These are phyloP conservation scores for Acomys russatus DNA, from an alignment of 2,797 vertebrate species.

Conservation along the genomic window DNA sequence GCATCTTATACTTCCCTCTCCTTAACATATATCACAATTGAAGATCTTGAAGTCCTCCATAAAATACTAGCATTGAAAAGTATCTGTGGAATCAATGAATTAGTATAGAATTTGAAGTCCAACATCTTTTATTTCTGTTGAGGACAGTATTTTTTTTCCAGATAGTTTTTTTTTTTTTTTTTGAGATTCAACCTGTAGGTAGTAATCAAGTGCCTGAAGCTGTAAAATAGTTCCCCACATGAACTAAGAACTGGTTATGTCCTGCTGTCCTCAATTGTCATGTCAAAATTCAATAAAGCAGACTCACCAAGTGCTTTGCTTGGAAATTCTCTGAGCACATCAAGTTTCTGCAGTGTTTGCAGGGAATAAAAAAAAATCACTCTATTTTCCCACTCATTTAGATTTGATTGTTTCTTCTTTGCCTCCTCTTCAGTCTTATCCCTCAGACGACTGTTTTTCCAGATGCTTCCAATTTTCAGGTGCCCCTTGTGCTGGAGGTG, in stretches of 20 bases:
- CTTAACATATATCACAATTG: neutral
- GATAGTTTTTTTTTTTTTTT: slow-evolving; percentile 7
- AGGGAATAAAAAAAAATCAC: neutral
- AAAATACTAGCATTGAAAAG: neutral
- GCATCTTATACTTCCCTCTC: neutral
- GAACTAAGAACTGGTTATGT: neutral
- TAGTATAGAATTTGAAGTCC: neutral
- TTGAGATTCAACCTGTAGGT: slow-evolving; percentile 38
- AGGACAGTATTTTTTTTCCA: slow-evolving; percentile 49
- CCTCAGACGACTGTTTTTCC: neutral
- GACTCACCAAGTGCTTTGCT: neutral
- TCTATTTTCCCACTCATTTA: slow-evolving; percentile 49
- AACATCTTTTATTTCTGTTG: neutral
- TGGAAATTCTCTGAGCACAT: slow-evolving; percentile 11
- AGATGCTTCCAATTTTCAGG: slow-evolving; percentile 46
- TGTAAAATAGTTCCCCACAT: neutral
- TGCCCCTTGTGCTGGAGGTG: neutral
- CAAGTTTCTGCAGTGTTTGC: slow-evolving; percentile 23
- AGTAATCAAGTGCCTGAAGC: slow-evolving; percentile 11
- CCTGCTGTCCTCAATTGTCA: slow-evolving; percentile 56
- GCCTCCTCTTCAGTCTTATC: neutral
- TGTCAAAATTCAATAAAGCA: slow-evolving; percentile 34
- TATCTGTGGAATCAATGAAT: slow-evolving; percentile 23
- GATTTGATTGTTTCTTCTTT: neutral
- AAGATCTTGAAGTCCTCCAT: neutral